Evolutionary conservation across 2,888 invertebrate genomes (phyloP).

Genomic region (Hydrotaea diabolus): DNA sequence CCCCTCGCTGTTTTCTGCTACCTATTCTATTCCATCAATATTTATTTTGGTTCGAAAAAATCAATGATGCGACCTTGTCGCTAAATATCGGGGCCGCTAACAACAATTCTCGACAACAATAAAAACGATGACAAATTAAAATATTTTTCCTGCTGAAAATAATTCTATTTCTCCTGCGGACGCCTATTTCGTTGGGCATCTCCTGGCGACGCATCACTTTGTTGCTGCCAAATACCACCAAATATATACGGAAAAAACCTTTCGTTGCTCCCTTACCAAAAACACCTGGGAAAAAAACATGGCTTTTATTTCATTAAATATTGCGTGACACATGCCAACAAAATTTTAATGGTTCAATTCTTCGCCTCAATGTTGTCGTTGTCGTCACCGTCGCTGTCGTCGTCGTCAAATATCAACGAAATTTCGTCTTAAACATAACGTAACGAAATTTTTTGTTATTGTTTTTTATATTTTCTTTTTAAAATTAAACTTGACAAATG

Average conservation of each 20-base stretch:
- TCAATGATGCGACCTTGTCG: conserved; percentile 39
- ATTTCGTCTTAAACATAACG: conserved; percentile 55
- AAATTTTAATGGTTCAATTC: conserved; percentile 41
- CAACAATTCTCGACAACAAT: conserved; percentile 10
- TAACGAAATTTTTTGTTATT: conserved; percentile 19
- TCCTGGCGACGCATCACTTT: not conserved
- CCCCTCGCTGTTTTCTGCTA: not conserved
- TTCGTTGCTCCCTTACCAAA: not conserved
- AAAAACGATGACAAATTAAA: conserved; percentile 61
- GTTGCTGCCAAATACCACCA: conserved; percentile 28
- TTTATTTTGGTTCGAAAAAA: not conserved
- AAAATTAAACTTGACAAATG: conserved; percentile 69
- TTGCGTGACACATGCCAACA: conserved; percentile 69
- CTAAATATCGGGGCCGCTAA: not conserved
- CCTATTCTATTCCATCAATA: no score
- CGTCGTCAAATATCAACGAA: conserved; percentile 25
- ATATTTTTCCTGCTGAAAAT: conserved; percentile 16
- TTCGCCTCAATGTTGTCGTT: not conserved
- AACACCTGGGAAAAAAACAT: conserved; percentile 36
- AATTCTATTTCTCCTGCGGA: not conserved
- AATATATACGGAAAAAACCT: conserved; percentile 29
- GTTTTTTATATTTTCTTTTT: not conserved
- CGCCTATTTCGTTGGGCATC: not conserved
- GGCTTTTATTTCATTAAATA: conserved; percentile 61
- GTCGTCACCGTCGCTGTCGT: not conserved